Evolutionary conservation across 2,797 vertebrate species (phyloP), one percentile per base, ranked within the genome.

Genomic region (Halcyon smyrnensis): DNA sequence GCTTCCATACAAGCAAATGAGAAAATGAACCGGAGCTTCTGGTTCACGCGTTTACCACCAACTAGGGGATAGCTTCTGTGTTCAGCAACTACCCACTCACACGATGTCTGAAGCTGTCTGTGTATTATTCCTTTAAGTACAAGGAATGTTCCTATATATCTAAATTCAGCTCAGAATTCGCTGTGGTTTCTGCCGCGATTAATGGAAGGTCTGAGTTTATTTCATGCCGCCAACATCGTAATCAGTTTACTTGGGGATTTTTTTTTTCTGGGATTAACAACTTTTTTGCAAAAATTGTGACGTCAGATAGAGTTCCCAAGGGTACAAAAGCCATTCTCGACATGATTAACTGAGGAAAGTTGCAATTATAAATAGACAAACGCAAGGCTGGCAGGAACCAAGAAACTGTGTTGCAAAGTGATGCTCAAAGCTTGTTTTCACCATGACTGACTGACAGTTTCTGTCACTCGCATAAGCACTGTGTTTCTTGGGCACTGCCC

Each of bases 71-170:
- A 57, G 43, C 41, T 95, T 89, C 90, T 75, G 69, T 53, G 67
- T 63, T 94, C 93, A 76, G 82, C 87, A 95, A 3, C 91, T 95
- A 84, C 94, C 96, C 95, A 95, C 94, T 93, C 96, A 90, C 91
- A 95, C 19, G 77, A 87, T 95, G 94, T 83, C 93, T 93, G 90
- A 91, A 90, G 50, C 93, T 90, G 53, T 57, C 87, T 93, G 48
- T 78, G 18, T 54, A 34, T 90, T 93, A 95, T 59, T 95, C 77
- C 94, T 87, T 82, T 57, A 84, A 95, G 88, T 36, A 84, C 54
- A 60, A 65, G 77, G 63, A 88, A 69, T 59, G 59, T 59, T 95
- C 70, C 67, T 28, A 34, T 62, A 68, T 50, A n/a, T 89, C 83
- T 95, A 92, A 95, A 95, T 96, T 91, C 93, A 93, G 67, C 94